Percentiles rank a stretch among this genome's conserved stretches.
These are phyloP conservation scores for Zoanthus sansibaricus DNA, from an alignment of 92 coral and sea anemone species.

Conservation along the genomic window DNA sequence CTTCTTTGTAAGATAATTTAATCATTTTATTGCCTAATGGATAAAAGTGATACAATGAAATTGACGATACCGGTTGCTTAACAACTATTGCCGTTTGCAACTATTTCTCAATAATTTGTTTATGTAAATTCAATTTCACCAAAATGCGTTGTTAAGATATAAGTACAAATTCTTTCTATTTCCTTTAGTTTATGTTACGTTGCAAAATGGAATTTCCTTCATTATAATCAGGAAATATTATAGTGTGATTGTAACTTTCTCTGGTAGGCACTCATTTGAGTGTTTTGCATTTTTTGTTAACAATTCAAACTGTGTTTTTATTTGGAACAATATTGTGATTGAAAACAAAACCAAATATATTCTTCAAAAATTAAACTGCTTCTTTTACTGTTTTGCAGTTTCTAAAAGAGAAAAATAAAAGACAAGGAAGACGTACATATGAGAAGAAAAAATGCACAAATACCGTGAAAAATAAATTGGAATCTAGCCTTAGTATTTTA, in stretches of 20 bases:
- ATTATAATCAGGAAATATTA: neutral
- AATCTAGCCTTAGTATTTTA: too few species aligned
- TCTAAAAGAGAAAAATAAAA: too few species aligned
- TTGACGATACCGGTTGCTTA: neutral
- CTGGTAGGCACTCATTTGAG: neutral
- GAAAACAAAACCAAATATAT: too few species aligned
- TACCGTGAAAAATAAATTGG: too few species aligned
- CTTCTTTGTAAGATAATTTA: neutral
- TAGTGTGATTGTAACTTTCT: neutral
- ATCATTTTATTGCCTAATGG: neutral
- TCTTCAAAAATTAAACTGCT: too few species aligned
- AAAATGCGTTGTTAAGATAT: neutral
- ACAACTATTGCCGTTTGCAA: constrained; percentile 9
- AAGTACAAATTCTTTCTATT: constrained; percentile 15
- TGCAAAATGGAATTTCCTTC: constrained; percentile 38
- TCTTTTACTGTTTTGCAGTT: too few species aligned
- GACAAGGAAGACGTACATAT: too few species aligned
- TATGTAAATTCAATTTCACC: neutral
- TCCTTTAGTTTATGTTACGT: constrained; percentile 26
- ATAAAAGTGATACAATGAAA: neutral
- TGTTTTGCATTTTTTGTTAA: neutral
- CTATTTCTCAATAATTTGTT: neutral
- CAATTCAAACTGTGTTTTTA: neutral
- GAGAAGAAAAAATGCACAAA: too few species aligned
- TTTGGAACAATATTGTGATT: too few species aligned